These are phyloP conservation scores for Trichopoda pennipes DNA, from an alignment of 2,888 invertebrate species.

Conservation along the genomic window DNA sequence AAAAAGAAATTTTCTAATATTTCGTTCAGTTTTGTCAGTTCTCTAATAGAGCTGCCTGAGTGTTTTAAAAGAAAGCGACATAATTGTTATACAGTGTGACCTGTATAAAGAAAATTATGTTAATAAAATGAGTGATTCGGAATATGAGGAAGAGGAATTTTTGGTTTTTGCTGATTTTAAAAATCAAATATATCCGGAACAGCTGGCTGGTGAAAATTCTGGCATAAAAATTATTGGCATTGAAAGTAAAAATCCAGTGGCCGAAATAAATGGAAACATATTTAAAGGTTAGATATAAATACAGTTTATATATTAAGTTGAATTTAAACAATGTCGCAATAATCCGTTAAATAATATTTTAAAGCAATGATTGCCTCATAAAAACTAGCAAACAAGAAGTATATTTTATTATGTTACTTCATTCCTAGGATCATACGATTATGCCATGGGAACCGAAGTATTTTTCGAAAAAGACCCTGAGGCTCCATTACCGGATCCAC, in stretches of 20 bases:
- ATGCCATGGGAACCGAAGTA: constrained; percentile 87
- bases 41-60: constrained; percentile 37
- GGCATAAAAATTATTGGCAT: constrained; percentile 83
- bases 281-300: constrained; percentile 81
- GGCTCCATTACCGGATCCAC: constrained; percentile 80
- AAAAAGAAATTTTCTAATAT: constrained; percentile 63
- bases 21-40: constrained; percentile 60
- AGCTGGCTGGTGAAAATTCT: constrained; percentile 74
- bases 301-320: too few species aligned
- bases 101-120: background rate
- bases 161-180: constrained; percentile 79
- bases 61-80: background rate
- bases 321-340: too few species aligned
- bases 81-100: constrained; percentile 34
- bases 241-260: constrained; percentile 84
- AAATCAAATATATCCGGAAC: constrained; percentile 75
- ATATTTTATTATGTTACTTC: background rate
- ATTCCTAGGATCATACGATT: constrained; percentile 84
- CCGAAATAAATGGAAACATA: constrained; percentile 86
- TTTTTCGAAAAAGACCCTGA: constrained; percentile 87
- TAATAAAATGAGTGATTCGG: constrained; percentile 74
- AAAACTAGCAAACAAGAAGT: background rate
- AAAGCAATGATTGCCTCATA: too few species aligned
- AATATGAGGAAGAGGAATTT: constrained; percentile 79
- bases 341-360: too few species aligned